These are phyloP conservation scores for Oscheius onirici DNA, from an alignment of 2,888 invertebrate species.

Conservation along the genomic window DNA sequence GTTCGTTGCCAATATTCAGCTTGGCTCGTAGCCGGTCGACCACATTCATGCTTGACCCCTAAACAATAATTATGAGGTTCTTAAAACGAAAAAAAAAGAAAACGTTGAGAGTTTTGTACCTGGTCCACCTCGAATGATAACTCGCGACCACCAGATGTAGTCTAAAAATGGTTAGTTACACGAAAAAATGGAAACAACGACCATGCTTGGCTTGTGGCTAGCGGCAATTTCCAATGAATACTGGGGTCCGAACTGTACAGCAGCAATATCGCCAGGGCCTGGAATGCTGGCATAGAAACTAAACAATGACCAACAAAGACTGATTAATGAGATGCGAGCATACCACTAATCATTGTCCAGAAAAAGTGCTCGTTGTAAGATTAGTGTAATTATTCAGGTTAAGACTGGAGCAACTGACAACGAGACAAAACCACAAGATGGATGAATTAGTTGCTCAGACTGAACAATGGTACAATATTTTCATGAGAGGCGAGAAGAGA, in stretches of 20 bases:
- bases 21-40: slow-evolving; percentile 52
- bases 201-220: slow-evolving; percentile 28
- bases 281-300: background rate
- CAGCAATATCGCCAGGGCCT: background rate
- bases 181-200: background rate
- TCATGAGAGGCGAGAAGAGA: too few relatives aligned
- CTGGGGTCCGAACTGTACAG: background rate
- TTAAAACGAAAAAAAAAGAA: background rate
- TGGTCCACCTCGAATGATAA: background rate
- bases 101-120: background rate
- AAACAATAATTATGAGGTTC: background rate
- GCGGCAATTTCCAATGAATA: slow-evolving; percentile 22
- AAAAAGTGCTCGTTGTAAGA: slow-evolving; percentile 15
- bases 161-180: slow-evolving; percentile 9
- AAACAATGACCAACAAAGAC: background rate
- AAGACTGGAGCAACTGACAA: background rate
- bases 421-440: background rate
- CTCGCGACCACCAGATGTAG: slow-evolving; percentile 1
- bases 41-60: slow-evolving; percentile 39
- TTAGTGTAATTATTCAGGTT: background rate
- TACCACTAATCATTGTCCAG: slow-evolving; percentile 3
- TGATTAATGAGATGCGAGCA: slow-evolving; percentile 12
- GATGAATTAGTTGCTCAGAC: background rate
- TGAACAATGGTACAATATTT: too few relatives aligned
- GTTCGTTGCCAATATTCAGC: slow-evolving; percentile 50